phyloP scores from a whole-genome alignment of 1,140 invertebrate genomes.

The Octopus sinensis region DNA sequence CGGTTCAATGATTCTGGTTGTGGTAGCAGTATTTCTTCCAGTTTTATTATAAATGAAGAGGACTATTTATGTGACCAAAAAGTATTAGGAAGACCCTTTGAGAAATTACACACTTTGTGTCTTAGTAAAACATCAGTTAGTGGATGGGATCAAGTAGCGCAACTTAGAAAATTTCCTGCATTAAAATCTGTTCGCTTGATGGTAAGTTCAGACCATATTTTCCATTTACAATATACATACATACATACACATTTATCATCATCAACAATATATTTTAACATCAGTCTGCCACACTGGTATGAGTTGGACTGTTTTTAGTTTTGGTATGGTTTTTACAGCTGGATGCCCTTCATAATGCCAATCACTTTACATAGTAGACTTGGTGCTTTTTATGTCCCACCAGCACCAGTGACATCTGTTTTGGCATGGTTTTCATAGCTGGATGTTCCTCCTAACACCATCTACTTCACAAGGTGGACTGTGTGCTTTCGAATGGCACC shows the following conservation, averaged over 20 bases:
- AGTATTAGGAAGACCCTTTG: slow-evolving; percentile 27
- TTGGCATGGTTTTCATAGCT: no score
- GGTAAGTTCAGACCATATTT: slow-evolving; percentile 26
- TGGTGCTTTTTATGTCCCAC: no score
- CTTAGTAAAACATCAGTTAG: slow-evolving; percentile 38
- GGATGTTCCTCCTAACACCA: no score
- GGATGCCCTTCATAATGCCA: no score
- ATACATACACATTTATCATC: background rate
- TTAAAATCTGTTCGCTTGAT: slow-evolving; percentile 36
- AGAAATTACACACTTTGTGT: slow-evolving; percentile 34
- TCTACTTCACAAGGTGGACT: no score
- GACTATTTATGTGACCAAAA: slow-evolving; percentile 14
- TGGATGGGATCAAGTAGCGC: slow-evolving; percentile 34
- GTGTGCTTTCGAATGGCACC: no score
- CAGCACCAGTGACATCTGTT: no score
- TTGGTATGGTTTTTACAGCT: no score
- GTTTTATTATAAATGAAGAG: slow-evolving; percentile 17
- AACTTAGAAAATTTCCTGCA: slow-evolving; percentile 34
- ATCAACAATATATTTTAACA: background rate
- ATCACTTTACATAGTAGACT: no score
- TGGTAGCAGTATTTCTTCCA: background rate
- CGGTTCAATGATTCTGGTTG: background rate
- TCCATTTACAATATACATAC: background rate
- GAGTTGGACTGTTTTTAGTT: no score
- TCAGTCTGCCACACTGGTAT: no score